These are phyloP conservation scores for Drosophila atroscutellata DNA, from an alignment of 2,888 invertebrate species.

Conservation along the genomic window DNA sequence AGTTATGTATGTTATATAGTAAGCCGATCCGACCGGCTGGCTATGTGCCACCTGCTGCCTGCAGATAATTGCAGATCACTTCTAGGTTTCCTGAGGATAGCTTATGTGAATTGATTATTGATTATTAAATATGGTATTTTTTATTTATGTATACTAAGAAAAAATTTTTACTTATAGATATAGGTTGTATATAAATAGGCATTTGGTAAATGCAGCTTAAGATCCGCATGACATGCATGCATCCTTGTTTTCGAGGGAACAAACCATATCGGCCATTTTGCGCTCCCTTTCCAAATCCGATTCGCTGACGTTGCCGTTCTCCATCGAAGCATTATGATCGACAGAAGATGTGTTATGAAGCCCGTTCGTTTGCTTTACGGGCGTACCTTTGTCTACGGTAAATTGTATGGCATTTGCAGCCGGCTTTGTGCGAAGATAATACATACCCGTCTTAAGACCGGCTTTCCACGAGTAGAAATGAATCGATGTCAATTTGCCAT, in stretches of 20 bases:
- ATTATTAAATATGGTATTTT: not conserved
- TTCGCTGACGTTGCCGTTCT: slow-evolving; percentile 5
- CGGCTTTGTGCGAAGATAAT: slow-evolving; percentile 97
- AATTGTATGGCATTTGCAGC: slow-evolving; percentile 99
- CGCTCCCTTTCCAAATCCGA: slow-evolving; percentile 78
- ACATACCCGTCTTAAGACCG: slow-evolving; percentile 99
- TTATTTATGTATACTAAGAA: slow-evolving; percentile 6
- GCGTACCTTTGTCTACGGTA: slow-evolving; percentile 95
- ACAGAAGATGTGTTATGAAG: slow-evolving; percentile 14
- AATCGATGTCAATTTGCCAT: slow-evolving; percentile 97
- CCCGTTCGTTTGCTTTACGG: slow-evolving; percentile 78
- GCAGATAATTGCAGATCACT: not conserved
- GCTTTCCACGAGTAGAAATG: slow-evolving; percentile 99
- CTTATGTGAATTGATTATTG: not conserved
- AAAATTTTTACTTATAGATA: not conserved
- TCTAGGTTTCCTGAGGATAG: not conserved
- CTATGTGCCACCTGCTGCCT: not conserved
- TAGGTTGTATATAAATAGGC: slow-evolving; percentile 7
- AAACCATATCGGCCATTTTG: slow-evolving; percentile 91
- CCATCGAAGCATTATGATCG: slow-evolving; percentile 22
- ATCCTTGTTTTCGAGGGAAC: slow-evolving; percentile 94
- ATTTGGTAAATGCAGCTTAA: slow-evolving; percentile 83
- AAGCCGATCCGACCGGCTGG: not conserved
- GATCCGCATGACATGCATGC: slow-evolving; percentile 95
- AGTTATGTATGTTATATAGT: not conserved